These are phyloP conservation scores for Holotrichia oblita DNA, from an alignment of 1,140 invertebrate genomes.

Conservation along the genomic window DNA sequence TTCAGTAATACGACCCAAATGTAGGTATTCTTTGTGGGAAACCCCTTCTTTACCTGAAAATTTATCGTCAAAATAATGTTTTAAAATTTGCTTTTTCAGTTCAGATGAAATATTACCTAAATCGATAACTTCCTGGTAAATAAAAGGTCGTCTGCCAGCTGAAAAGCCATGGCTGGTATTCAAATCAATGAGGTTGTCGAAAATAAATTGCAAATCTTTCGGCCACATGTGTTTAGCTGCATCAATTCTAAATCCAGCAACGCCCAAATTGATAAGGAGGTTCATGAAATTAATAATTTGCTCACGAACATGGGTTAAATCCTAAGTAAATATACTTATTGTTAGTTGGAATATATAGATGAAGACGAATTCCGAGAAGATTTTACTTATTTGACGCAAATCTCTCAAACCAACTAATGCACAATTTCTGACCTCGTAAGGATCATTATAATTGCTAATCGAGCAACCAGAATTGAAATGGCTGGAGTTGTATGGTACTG, in stretches of 20 bases:
- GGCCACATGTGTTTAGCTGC: constrained; percentile 89
- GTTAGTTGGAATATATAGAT: constrained; percentile 52
- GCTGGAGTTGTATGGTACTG: constrained; percentile 65
- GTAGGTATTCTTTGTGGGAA: constrained; percentile 70
- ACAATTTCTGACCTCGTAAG: constrained; percentile 74
- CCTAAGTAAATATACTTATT: constrained; percentile 39
- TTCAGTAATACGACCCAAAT: constrained; percentile 77
- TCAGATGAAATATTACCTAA: constrained; percentile 37
- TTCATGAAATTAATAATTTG: constrained; percentile 78
- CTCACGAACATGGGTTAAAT: constrained; percentile 69
- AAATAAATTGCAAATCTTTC: constrained; percentile 70
- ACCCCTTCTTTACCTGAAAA: constrained; percentile 68
- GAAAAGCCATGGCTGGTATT: constrained; percentile 70
- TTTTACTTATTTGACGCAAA: constrained; percentile 67
- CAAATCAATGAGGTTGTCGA: constrained; percentile 67
- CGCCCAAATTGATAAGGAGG: constrained; percentile 75
- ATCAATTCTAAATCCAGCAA: constrained; percentile 79
- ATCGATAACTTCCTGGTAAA: constrained; percentile 87
- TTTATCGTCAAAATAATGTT: too few species aligned
- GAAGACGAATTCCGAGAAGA: background rate
- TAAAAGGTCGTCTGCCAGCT: constrained; percentile 67
- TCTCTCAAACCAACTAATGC: constrained; percentile 77
- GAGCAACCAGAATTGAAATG: constrained; percentile 70
- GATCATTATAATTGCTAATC: constrained; percentile 63
- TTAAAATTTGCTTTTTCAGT: too few species aligned